Base-by-base conservation (phyloP, 2,113 vertebrate genomes). In the Ptilonorhynchus violaceus region DNA sequence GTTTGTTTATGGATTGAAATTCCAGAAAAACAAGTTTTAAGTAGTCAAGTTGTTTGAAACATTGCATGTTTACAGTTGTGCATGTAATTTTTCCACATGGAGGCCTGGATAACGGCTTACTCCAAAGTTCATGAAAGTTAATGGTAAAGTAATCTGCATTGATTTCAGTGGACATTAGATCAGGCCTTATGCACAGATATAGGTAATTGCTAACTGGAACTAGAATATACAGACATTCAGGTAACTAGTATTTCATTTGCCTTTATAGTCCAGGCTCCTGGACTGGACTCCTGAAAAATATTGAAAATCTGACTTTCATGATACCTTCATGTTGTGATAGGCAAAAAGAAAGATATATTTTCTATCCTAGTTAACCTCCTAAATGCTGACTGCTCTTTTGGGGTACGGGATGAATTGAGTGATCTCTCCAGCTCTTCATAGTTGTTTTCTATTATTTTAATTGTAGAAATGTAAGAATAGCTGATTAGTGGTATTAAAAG, bases 61-160 rank as follows among this genome's bases (percentile, higher is more conserved):
- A 12, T 37, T 41, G 4, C 31, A 25, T 11, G 3, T 67, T 92
- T 87, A 39, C 8, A 46, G 10, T 46, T 63, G 6, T 90, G 8
- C 1, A 3, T 52, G 14, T 25, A 41, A 37, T n/a, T 52, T 79
- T 68, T 88, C 46, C 10, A 14, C 0, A 0, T 19, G 22, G 6
- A 22, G 12, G 2, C 13, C 27, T 78, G 13, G 6, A 7, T 15
- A 68, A 14, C 42, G 8, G 1, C n/a, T 87, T 94, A 13, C 7
- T 66, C 5, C 13, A 25, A 76, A 64, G 9, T 56, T n/a, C 17
- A 19, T 44, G 9, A n/a, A 78, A 72, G 13, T 50, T 52, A 79
- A 44, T 27, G 11, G 18, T 22, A 79, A 75, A 75, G 47, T 66
- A 73, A 64, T 35, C 60, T 11, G 44, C 12, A 21, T 2, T 2